Evolutionary conservation across 2,113 vertebrate genomes (phyloP).

Genomic region (pig (Sus scrofa)): T2T-Sscrofa CM000818.6:126573501-126574000

Average conservation of each 20-base stretch:
- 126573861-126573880: neutral
- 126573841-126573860: neutral
- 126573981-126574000: neutral
- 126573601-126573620: neutral
- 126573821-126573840: neutral
- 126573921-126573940: neutral
- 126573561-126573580: neutral
- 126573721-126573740: neutral
- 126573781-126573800: neutral
- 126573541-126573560: neutral
- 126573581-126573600: neutral
- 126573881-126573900: neutral
- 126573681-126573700: neutral
- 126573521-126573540: neutral
- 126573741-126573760: neutral
- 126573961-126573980: neutral
- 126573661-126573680: neutral
- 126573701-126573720: neutral
- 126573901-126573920: neutral
- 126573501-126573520: neutral
- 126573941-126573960: neutral
- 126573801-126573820: neutral
- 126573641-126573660: too few relatives aligned
- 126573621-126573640: fast-evolving
- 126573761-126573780: neutral